phyloP scores from a whole-genome alignment of 2,888 invertebrate genomes.

The Mythimna loreyi region DNA sequence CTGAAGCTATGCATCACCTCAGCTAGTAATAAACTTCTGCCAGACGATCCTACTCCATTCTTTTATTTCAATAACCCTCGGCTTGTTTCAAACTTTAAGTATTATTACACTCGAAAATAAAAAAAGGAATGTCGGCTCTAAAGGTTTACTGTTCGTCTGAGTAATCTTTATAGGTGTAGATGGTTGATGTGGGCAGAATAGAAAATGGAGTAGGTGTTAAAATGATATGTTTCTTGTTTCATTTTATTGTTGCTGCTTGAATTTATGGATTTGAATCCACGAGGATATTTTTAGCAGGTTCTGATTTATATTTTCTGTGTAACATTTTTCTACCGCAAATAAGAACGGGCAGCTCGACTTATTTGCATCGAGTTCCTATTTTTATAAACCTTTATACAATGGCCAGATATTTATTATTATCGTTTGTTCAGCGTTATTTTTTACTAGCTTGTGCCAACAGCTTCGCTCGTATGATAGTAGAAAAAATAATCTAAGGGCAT shows the following conservation, averaged over 20 bases:
- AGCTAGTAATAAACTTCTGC: slow-evolving; percentile 76
- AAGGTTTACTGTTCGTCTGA: slow-evolving; percentile 54
- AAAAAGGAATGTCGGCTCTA: slow-evolving; percentile 63
- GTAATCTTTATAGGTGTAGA: slow-evolving; percentile 53
- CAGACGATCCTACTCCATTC: slow-evolving; percentile 72
- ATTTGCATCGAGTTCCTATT: slow-evolving; percentile 28
- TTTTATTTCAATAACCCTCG: slow-evolving; percentile 84
- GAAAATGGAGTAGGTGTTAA: slow-evolving; percentile 45
- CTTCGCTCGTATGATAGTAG: too few species aligned
- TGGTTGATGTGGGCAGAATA: slow-evolving; percentile 45
- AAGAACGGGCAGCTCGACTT: slow-evolving; percentile 22
- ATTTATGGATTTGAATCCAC: slow-evolving; percentile 45
- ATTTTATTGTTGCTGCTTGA: slow-evolving; percentile 42
- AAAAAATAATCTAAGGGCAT: too few species aligned
- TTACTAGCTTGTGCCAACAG: neutral
- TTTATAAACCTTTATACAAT: slow-evolving; percentile 9
- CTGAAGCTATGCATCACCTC: slow-evolving; percentile 77
- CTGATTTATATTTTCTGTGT: slow-evolving; percentile 35
- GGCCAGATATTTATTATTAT: slow-evolving; percentile 1
- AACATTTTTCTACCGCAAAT: slow-evolving; percentile 30
- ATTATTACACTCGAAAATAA: slow-evolving; percentile 77
- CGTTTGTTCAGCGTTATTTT: neutral
- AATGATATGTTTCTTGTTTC: slow-evolving; percentile 52
- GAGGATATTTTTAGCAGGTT: slow-evolving; percentile 17
- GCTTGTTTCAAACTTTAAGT: slow-evolving; percentile 78